Evolutionary conservation across 1,140 invertebrate genomes (phyloP).

Genomic region (Trichonephila inaurata): DNA sequence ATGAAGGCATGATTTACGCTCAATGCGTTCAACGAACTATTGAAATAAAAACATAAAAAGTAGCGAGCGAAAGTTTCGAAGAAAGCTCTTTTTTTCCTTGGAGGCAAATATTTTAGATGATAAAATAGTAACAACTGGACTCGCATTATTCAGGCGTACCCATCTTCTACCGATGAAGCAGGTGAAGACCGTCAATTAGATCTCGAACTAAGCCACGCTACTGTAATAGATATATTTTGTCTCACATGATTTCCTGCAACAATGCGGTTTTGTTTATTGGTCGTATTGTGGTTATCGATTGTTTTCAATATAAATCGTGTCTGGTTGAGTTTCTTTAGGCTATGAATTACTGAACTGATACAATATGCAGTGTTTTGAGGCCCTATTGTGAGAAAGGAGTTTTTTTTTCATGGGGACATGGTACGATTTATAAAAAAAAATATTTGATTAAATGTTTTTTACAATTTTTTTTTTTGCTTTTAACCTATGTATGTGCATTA

Average conservation of each 20-base stretch:
- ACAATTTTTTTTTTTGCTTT: too few species aligned
- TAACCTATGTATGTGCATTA: too few species aligned
- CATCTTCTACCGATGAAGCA: neutral
- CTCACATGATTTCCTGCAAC: conserved; percentile 20
- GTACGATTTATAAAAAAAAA: too few species aligned
- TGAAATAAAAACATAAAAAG: conserved; percentile 57
- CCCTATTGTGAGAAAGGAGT: neutral
- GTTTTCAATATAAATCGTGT: neutral
- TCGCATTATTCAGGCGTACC: neutral
- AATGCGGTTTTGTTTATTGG: conserved; percentile 2
- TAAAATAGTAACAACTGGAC: conserved; percentile 5
- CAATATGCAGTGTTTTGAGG: neutral
- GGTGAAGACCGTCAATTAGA: conserved; percentile 12
- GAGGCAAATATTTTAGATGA: conserved; percentile 64
- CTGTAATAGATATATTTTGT: conserved; percentile 51
- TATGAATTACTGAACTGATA: neutral
- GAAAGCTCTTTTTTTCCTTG: conserved; percentile 26
- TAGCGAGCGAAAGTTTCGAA: conserved; percentile 24
- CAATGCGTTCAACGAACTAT: conserved; percentile 70
- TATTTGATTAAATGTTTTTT: too few species aligned
- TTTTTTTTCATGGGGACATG: neutral
- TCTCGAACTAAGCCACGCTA: conserved; percentile 20
- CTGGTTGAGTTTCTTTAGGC: neutral
- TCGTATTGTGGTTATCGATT: neutral
- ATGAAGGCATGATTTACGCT: conserved; percentile 40